phyloP scores from a whole-genome alignment of 2,113 vertebrate species.

The Tetraodon nigroviridis region DNA sequence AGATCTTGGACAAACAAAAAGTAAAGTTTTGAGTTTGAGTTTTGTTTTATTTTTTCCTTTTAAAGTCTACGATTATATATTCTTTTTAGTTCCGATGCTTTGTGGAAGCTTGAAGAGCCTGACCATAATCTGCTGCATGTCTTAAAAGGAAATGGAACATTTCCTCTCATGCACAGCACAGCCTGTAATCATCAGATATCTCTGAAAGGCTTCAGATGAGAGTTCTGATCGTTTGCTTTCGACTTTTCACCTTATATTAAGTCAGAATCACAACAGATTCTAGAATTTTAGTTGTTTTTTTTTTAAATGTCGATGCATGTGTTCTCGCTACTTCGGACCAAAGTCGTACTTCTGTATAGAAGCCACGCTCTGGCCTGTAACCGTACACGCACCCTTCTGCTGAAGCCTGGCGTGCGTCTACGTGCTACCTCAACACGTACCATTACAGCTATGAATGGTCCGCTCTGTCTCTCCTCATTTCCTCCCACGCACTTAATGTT shows the following conservation, averaged over 20 bases:
- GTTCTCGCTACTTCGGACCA: too few relatives aligned
- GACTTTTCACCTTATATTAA: not conserved
- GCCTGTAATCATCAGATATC: constrained; percentile 29
- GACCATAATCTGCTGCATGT: constrained; percentile 5
- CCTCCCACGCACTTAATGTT: too few relatives aligned
- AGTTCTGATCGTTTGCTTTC: constrained; percentile 32
- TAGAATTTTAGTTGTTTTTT: not conserved
- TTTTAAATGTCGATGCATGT: not conserved
- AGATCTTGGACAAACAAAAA: constrained; percentile 99
- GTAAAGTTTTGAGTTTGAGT: constrained; percentile 67
- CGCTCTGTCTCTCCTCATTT: too few relatives aligned
- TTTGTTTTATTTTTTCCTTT: not conserved
- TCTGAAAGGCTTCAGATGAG: constrained; percentile 21
- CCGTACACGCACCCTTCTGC: too few relatives aligned
- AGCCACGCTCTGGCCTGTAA: too few relatives aligned
- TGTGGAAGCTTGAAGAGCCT: constrained; percentile 5
- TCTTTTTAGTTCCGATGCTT: not conserved
- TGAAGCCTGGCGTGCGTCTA: too few relatives aligned
- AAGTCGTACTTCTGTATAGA: too few relatives aligned
- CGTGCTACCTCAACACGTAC: too few relatives aligned
- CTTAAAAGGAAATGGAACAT: constrained; percentile 55
- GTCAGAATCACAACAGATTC: not conserved
- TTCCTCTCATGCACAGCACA: constrained; percentile 26
- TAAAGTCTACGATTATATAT: not conserved
- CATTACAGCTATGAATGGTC: too few relatives aligned